phyloP scores from a whole-genome alignment of 2,888 invertebrate genomes.

The Philhelius pedissequus region DNA sequence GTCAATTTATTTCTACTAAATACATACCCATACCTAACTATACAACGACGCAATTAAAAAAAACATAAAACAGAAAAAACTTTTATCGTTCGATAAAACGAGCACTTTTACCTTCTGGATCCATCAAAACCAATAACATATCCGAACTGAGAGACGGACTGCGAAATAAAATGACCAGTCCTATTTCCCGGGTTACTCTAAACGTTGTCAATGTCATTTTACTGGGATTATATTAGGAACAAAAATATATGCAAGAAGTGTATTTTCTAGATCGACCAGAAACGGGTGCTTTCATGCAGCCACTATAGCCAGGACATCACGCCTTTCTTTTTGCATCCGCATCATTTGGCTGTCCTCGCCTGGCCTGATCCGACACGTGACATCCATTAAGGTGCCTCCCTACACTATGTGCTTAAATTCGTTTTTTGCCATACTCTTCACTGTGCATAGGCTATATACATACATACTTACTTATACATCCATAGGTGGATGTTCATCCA shows the following conservation, averaged over 20 bases:
- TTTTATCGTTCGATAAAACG: slow-evolving; percentile 44
- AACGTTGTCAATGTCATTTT: slow-evolving; percentile 55
- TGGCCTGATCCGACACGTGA: slow-evolving; percentile 30
- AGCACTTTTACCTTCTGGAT: slow-evolving; percentile 8
- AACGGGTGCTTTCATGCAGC: slow-evolving; percentile 24
- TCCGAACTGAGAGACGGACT: neutral
- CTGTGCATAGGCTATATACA: slow-evolving; percentile 58
- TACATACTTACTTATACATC: neutral
- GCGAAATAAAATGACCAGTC: slow-evolving; percentile 20
- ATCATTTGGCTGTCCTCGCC: slow-evolving; percentile 1
- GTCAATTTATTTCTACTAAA: neutral
- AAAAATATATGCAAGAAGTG: neutral
- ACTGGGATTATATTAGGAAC: slow-evolving; percentile 45
- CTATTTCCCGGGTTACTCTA: slow-evolving; percentile 35
- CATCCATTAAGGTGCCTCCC: slow-evolving; percentile 49
- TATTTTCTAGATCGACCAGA: slow-evolving; percentile 13
- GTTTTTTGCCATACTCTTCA: slow-evolving; percentile 47
- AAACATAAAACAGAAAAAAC: neutral
- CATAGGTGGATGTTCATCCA: neutral
- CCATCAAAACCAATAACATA: slow-evolving; percentile 60
- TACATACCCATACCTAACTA: neutral
- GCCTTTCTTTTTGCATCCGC: neutral
- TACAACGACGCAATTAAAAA: neutral
- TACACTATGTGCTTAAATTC: slow-evolving; percentile 36
- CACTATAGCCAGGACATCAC: neutral